Conservation (phyloP, 2,797 vertebrate species). For the Sphenodon punctatus region DNA sequence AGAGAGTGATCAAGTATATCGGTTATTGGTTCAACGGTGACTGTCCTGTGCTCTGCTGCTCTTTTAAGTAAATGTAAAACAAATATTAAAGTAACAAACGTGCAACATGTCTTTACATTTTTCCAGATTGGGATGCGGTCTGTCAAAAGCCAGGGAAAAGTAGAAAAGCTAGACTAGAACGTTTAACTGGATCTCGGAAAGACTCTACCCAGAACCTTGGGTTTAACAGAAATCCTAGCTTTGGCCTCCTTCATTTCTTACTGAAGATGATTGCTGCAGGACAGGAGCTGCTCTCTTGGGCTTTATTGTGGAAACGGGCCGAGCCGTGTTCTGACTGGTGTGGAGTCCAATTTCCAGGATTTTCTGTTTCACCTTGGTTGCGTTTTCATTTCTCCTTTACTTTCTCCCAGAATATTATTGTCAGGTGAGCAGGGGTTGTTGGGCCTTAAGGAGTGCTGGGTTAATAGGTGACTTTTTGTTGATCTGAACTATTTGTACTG, state of each 20-base stretch:
- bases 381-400: not conserved
- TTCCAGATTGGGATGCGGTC: too few species aligned
- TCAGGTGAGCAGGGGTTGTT: too few species aligned
- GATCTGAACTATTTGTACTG: not conserved
- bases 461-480: not conserved
- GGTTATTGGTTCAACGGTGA: slow-evolving; percentile 10
- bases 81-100: too few species aligned
- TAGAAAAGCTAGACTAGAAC: not conserved
- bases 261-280: too few species aligned
- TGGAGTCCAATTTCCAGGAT: not conserved
- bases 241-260: not conserved
- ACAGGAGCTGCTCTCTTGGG: too few species aligned
- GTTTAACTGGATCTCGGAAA: not conserved
- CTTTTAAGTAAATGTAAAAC: too few species aligned
- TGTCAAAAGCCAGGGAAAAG: not conserved
- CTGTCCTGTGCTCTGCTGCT: slow-evolving; percentile 16
- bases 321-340: too few species aligned
- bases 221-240: fast-evolving
- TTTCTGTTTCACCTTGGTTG: not conserved
- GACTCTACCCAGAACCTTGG: not conserved
- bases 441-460: not conserved
- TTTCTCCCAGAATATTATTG: too few species aligned
- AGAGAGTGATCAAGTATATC: too few species aligned
- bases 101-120: too few species aligned
- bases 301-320: too few species aligned